A percentile compares a stretch with the other conserved stretches of the same genome.
These are phyloP conservation scores for Tragelaphus imberbis DNA, from an alignment of 2,113 vertebrate genomes.

Conservation along the genomic window DNA sequence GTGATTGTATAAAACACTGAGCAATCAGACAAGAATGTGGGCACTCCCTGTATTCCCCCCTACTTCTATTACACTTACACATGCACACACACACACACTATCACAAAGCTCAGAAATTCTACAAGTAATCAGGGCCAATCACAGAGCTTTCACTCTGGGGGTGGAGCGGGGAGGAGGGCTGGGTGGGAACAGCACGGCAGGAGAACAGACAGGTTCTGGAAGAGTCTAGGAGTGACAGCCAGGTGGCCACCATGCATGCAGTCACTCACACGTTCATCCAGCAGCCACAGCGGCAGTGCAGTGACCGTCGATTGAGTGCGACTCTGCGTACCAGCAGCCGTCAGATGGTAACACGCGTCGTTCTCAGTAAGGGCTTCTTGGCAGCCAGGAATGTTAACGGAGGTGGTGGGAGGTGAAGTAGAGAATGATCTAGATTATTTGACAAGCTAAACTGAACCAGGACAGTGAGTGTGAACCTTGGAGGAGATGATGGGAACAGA, in stretches of 20 bases:
- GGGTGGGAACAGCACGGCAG: neutral
- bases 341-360: neutral
- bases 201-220: neutral
- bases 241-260: neutral
- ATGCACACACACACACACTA: neutral
- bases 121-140: neutral
- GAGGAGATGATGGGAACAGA: neutral
- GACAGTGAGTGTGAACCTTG: neutral
- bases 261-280: neutral
- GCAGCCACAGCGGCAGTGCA: neutral
- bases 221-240: neutral
- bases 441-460: neutral
- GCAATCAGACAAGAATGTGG: neutral
- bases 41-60: neutral
- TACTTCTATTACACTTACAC: neutral
- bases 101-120: neutral
- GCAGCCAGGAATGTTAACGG: neutral
- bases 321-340: neutral
- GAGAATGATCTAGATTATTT: neutral
- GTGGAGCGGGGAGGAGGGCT: rapidly evolving
- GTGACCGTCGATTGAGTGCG: neutral
- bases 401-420: neutral
- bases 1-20: neutral
- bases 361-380: neutral
- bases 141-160: neutral